phyloP scores from a whole-genome alignment of 2,113 vertebrate genomes.

The Petaurus breviceps region DNA sequence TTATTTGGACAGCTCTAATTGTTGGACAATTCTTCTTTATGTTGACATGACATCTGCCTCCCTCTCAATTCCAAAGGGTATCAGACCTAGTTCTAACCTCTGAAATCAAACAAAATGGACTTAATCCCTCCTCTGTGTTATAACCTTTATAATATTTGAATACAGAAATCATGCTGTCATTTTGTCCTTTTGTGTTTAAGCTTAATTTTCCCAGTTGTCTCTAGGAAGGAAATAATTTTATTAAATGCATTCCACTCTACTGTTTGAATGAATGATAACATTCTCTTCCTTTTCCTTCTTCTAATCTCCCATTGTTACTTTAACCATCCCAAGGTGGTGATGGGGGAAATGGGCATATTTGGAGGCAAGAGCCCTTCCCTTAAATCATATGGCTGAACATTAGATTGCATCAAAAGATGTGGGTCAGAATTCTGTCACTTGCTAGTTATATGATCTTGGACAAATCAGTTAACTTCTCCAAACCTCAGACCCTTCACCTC shows the following conservation, averaged over 20 bases:
- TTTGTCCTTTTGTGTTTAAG: background rate
- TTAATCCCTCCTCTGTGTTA: no score
- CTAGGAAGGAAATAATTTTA: background rate
- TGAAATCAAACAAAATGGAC: no score
- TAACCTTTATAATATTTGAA: background rate
- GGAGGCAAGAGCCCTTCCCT: background rate
- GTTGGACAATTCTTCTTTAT: no score
- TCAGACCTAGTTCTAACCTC: no score
- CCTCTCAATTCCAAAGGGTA: no score
- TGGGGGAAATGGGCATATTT: background rate
- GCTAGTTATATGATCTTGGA: background rate
- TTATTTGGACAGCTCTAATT: no score
- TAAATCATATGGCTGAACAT: background rate
- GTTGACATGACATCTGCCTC: no score
- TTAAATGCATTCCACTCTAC: background rate
- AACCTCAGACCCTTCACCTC: background rate
- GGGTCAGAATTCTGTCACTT: background rate
- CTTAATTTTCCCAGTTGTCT: background rate
- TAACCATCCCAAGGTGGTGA: background rate
- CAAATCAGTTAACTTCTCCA: background rate
- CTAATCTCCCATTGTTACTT: background rate
- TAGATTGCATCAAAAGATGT: background rate
- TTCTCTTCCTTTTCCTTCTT: background rate
- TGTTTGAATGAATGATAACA: background rate
- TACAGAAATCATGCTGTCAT: background rate